A percentile compares a stretch with the other conserved stretches of the same genome.
Conservation (phyloP, 2,113 vertebrate species). For the Marmota flaviventris region DNA sequence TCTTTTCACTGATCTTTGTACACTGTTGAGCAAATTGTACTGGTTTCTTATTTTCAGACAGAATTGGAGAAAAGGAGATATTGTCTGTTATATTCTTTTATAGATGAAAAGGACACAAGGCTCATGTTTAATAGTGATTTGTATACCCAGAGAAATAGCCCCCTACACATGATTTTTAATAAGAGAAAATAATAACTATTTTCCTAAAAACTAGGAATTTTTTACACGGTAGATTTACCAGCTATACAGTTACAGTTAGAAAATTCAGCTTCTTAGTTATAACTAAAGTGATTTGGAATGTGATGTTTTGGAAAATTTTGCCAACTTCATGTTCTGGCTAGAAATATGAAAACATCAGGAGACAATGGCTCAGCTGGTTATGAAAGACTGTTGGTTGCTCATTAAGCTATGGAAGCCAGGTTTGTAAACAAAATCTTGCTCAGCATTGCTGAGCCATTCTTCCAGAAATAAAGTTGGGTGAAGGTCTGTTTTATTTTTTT, state of each 20-base stretch:
- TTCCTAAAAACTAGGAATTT: not conserved
- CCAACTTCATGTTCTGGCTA: not conserved
- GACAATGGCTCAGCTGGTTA: constrained; percentile 19
- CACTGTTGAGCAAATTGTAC: not conserved
- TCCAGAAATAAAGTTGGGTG: constrained; percentile 17
- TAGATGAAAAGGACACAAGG: not conserved
- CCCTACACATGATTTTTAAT: not conserved
- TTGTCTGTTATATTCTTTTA: not conserved
- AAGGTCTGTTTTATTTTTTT: not conserved
- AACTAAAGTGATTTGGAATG: not conserved
- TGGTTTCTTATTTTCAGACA: not conserved
- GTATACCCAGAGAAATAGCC: not conserved
- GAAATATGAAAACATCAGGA: constrained; percentile 25
- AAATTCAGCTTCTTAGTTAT: constrained; percentile 1
- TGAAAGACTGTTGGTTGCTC: not conserved
- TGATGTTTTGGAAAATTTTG: constrained; percentile 40
- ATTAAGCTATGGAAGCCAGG: not conserved
- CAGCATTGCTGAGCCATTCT: not conserved
- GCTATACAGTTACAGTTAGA: not conserved
- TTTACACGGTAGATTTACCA: not conserved
- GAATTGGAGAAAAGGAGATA: not conserved
- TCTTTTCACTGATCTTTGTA: constrained; percentile 34
- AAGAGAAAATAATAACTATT: constrained; percentile 9
- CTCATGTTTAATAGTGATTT: not conserved
- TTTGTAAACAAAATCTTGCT: constrained; percentile 45